Evolutionary conservation across 2,888 invertebrate genomes (phyloP).

Genomic region (Erebia palarica): DNA sequence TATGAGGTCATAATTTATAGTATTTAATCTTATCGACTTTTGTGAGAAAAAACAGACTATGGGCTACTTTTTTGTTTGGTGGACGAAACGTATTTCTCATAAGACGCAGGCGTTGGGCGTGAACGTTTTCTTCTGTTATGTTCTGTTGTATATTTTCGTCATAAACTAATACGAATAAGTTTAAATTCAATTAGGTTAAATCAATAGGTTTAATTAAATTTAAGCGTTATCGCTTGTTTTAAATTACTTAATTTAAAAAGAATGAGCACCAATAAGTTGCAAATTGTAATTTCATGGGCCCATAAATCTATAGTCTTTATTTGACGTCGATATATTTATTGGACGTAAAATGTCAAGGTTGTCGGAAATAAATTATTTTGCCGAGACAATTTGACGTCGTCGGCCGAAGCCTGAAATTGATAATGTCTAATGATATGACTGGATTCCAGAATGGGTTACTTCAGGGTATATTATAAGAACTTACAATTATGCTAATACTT

Average conservation of each 20-base stretch:
- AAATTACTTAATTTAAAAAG: neutral
- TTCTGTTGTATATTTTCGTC: too few species aligned
- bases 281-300: constrained; percentile 30
- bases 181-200: too few species aligned
- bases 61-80: too few species aligned
- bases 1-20: too few species aligned
- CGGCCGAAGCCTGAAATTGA: neutral
- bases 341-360: constrained; percentile 6
- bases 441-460: neutral
- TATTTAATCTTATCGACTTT: too few species aligned
- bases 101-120: too few species aligned
- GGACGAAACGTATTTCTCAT: too few species aligned
- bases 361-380: constrained; percentile 2
- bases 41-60: too few species aligned
- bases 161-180: too few species aligned
- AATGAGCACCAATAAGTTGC: neutral
- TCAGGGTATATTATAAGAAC: neutral
- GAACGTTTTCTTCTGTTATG: too few species aligned
- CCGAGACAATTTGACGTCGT: constrained; percentile 3
- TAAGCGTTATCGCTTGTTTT: neutral
- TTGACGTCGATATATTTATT: constrained; percentile 16
- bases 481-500: too few species aligned
- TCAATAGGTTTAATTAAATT: too few species aligned
- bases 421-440: neutral
- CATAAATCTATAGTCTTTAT: constrained; percentile 17